Conservation (phyloP, 2,797 vertebrate genomes). For the Labeo calbasu region DNA sequence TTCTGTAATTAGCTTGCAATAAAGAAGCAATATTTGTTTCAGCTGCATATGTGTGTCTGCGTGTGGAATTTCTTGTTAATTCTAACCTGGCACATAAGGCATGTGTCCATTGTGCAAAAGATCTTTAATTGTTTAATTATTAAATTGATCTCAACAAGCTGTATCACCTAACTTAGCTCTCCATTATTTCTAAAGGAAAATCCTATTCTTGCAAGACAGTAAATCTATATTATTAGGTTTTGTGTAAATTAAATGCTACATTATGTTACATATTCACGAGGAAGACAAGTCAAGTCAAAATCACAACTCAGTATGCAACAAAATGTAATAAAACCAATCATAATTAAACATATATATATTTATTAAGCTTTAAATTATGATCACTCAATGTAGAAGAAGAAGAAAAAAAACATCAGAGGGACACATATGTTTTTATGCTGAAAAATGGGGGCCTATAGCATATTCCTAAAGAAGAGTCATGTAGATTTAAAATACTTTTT, state of each 20-base stretch:
- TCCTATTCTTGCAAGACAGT: background rate
- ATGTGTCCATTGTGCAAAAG: slow-evolving; percentile 19
- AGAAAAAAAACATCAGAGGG: background rate
- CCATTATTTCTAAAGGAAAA: background rate
- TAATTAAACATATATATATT: background rate
- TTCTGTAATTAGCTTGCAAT: slow-evolving; percentile 74
- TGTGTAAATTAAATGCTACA: background rate
- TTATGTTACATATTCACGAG: background rate
- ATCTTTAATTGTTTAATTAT: background rate
- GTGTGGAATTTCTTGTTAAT: slow-evolving; percentile 44
- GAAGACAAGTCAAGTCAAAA: background rate
- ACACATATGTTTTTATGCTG: background rate
- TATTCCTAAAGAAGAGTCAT: background rate
- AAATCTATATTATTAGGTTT: background rate
- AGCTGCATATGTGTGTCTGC: background rate
- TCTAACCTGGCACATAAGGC: slow-evolving; percentile 26
- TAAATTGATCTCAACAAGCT: background rate
- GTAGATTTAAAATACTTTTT: background rate
- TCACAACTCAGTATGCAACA: background rate
- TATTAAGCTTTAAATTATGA: background rate
- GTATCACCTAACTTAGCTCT: background rate
- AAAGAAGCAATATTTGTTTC: slow-evolving; percentile 71
- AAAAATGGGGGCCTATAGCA: background rate
- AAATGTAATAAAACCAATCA: background rate
- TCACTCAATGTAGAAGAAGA: background rate